Conservation (phyloP, 2,797 vertebrate species). For the Mycteria americana region DNA sequence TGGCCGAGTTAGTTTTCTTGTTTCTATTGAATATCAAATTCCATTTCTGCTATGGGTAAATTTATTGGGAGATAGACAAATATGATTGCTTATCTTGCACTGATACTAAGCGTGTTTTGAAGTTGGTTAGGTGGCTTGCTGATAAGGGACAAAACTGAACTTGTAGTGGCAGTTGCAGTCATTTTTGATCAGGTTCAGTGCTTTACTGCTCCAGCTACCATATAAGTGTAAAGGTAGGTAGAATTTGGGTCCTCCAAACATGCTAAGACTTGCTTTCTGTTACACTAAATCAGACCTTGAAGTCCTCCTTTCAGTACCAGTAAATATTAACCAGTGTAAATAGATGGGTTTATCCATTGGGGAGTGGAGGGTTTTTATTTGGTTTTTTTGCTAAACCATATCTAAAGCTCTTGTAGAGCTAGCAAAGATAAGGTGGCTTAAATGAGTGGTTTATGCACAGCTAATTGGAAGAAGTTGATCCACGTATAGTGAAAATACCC, state of each 20-base stretch:
- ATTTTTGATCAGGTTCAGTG: neutral
- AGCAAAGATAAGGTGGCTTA: neutral
- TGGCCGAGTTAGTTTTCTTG: neutral
- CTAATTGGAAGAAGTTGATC: neutral
- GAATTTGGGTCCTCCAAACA: neutral
- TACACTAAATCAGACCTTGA: neutral
- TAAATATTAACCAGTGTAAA: neutral
- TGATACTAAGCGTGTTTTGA: neutral
- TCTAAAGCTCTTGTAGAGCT: neutral
- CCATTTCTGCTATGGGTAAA: neutral
- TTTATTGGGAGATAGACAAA: neutral
- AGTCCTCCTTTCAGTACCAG: neutral
- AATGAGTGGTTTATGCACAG: neutral
- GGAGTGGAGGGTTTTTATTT: neutral
- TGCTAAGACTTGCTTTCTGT: neutral
- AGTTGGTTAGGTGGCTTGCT: neutral
- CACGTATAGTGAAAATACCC: neutral
- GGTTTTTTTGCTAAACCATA: neutral
- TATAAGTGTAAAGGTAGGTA: neutral
- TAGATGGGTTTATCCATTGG: neutral
- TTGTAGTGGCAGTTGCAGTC: neutral
- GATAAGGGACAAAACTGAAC: neutral
- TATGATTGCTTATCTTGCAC: neutral
- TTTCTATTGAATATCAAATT: neutral
- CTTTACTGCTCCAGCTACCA: neutral